phyloP scores from a whole-genome alignment of 2,888 invertebrate genomes.

The Fragum whitleyi region DNA sequence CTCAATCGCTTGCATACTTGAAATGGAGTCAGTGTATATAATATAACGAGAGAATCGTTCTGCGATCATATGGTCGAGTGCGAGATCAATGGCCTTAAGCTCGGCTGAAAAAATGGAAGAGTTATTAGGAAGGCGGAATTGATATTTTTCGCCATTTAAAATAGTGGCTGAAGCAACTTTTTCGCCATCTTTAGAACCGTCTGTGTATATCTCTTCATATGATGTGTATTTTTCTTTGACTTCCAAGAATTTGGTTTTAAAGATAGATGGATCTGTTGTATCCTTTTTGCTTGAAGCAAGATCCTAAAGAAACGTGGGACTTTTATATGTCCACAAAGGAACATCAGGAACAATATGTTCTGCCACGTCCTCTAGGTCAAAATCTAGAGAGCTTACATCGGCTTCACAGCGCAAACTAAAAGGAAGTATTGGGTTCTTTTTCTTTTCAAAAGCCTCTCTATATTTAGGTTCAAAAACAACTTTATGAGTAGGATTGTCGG shows the following conservation, averaged over 20 bases:
- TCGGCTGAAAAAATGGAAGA: slow-evolving; percentile 44
- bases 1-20: slow-evolving; percentile 25
- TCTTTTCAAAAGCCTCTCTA: not conserved
- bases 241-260: slow-evolving; percentile 17
- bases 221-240: not conserved
- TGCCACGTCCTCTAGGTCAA: slow-evolving; percentile 12
- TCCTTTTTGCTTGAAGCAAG: slow-evolving; percentile 26
- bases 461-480: slow-evolving; percentile 19
- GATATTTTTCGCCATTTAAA: not conserved
- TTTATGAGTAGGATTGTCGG: slow-evolving; percentile 17
- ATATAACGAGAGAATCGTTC: not conserved
- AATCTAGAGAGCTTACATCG: slow-evolving; percentile 11
- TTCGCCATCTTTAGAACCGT: slow-evolving; percentile 39
- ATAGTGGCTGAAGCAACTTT: slow-evolving; percentile 23
- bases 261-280: slow-evolving; percentile 13
- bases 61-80: slow-evolving; percentile 18
- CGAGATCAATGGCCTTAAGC: slow-evolving; percentile 26
- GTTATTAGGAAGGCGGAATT: slow-evolving; percentile 23
- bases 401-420: slow-evolving; percentile 27
- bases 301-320: slow-evolving; percentile 22
- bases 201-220: slow-evolving; percentile 32
- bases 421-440: slow-evolving; percentile 4
- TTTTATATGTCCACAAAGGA: slow-evolving; percentile 20
- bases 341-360: not conserved
- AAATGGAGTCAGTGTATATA: slow-evolving; percentile 34